Evolutionary conservation across 2,797 vertebrate genomes (phyloP), one percentile per base, ranked within the genome.

Genomic region (Rhinella marina): DNA sequence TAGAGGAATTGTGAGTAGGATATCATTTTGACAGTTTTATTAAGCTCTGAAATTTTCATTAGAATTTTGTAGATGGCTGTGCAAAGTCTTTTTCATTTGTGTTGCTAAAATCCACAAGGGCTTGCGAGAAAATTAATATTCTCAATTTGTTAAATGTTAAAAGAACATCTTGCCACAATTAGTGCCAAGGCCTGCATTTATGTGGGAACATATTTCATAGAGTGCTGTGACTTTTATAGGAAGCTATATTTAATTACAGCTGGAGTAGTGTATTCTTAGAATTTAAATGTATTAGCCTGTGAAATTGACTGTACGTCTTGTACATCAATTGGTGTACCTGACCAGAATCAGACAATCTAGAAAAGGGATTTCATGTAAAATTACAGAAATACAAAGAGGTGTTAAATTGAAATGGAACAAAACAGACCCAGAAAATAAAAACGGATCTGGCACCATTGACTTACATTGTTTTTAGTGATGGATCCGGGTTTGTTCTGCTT

Each of bases 131-230:
- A 79, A 57, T 86, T 76, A 84, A 59, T 89, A 90, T 89, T 87
- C 86, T 76, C 64, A 73, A 88, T 90, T 77, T 91, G 57, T 68
- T 83, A 90, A 89, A 70, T 70, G 21, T 68, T 80, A 54, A 29
- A 88, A 76, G 84, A 78, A 84, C 72, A 41, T 41, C 19, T 87
- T 32, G 73, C 66, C 11, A 76, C 85, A 78, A 77, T 59, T 72
- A 80, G 25, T 88, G 85, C 88, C 86, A 88, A 90, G 85, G 90
- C 86, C 73, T 91, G 90, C 84, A 81, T 77, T 50, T 54, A 87
- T 88, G 73, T 54, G 25, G 59, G 48, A 62, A 27, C 23, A 41
- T 59, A 41, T 84, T 41, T 59, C 25, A 41, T 84, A 32, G 52
- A 21, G 17, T 57, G 57, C 48, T 23, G 66, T 17, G 25, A 41